Percentiles rank a stretch among this genome's conserved stretches.
phyloP scores from a whole-genome alignment of 2,797 vertebrate species.

The Argentina silus region DNA sequence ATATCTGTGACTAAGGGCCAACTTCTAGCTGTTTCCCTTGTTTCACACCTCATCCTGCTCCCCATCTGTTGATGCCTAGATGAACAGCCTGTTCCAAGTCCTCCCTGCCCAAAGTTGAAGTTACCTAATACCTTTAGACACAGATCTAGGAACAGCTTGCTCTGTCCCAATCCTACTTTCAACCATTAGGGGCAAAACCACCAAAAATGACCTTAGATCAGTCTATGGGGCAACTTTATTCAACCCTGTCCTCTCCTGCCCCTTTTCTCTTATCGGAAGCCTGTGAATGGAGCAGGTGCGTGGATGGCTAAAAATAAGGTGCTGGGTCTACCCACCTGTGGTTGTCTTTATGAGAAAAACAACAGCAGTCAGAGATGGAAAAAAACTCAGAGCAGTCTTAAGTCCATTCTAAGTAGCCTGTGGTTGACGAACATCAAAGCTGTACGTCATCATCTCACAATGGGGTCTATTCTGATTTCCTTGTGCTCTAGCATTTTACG shows the following conservation, averaged over 20 bases:
- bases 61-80: neutral
- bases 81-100: neutral
- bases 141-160: neutral
- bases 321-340: neutral
- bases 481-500: too few species aligned
- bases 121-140: neutral
- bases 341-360: neutral
- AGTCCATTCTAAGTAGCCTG: neutral
- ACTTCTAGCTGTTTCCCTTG: neutral
- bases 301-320: neutral
- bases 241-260: neutral
- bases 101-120: neutral
- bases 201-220: too few species aligned
- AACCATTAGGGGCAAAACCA: neutral
- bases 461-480: neutral
- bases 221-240: neutral
- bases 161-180: neutral
- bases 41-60: conserved; percentile 16
- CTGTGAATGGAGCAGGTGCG: neutral
- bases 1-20: neutral
- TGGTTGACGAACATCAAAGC: neutral
- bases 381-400: neutral
- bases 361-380: neutral
- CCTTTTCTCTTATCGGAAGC: neutral
- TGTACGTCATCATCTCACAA: neutral